Base-by-base conservation (phyloP, 2,113 vertebrate genomes). In the Mustelus asterias region DNA sequence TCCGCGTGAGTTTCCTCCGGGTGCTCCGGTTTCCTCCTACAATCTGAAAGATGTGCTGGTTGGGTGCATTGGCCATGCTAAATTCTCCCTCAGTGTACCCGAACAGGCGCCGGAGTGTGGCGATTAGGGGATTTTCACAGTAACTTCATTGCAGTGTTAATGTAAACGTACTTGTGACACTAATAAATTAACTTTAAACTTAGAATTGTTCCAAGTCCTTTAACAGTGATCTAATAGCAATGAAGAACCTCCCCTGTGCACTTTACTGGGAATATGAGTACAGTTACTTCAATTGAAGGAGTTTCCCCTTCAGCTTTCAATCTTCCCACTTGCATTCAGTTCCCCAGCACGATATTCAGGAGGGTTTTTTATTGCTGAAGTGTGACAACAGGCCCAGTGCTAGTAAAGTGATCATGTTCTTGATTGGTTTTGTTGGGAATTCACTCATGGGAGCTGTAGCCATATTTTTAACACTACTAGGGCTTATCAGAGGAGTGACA, bases 371-470 rank as follows among this genome's bases (percentile, higher is more conserved):
- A 37, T 44, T 8, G 22, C n/a, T 70, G 37, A 67, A 94, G 18
- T 70, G 65, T 94, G 69, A 29, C 93, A 94, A 13, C 22, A 70
- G 18, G 60, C 41, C 3, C 37, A 44, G 93, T 48, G 37, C 37
- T 26, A 69, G 65, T 70, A 70, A 90, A 14, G 93, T 94, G 93
- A 70, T 94, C 65, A 69, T 44, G 37, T 94, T 69, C n/a, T 70
- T 69, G 63, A 18, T 94, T 69, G 37, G 58, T 67, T 93, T 67
- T 94, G 63, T 70, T 69, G n/a, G 37, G 41, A 94, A 70, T 37
- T 18, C n/a, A 94, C 93, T 24, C 65, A 67, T 93, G 63, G 92
- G 88, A 90, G 29, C 88, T 90, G 22, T 90, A 2, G 88, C 58
- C 88, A 54, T 90, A 60, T 54, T 9, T 33, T 70, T 94, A 67